Evolutionary conservation across 2,113 vertebrate genomes (phyloP), one percentile per base, ranked within the genome.

Genomic region (Osmerus eperlanus): DNA sequence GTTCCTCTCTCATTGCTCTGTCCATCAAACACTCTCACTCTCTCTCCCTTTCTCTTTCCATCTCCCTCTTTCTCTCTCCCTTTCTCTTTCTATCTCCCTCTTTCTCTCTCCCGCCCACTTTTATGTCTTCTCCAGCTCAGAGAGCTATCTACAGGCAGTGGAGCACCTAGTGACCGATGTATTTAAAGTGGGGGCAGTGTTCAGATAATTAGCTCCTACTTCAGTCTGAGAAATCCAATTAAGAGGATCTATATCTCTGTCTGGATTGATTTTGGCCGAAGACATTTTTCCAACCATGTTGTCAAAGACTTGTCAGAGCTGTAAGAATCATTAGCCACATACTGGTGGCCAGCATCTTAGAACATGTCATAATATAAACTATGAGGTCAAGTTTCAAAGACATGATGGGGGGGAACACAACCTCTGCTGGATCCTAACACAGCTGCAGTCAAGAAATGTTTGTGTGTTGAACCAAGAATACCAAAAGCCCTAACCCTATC

Each of bases 171-270:
- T 83, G 74, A 86, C 23, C 41, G 67, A 81, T 76, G 78, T 77
- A 56, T 75, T 75, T 72, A 77, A 83, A 82, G 74, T 77, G 65
- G 18, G 55, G 72, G 72, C 69, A 71, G 62, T 83, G 67, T 81
- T 73, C 76, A 54, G 76, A 84, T 87, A 87, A 89, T 84, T 81
- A 82, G 78, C 74, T 81, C 32, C 74, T 72, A 21, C 70, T 76
- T 81, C 59, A 77, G 81, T 79, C 78, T 76, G 68, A 83, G 75
- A 82, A 87, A 86, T 80, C 77, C 53, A 82, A 85, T 84, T 74
- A 82, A 82, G 74, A 63, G 29, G 60, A 64, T 64, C 62, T 64
- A 64, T 64, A 64, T 64, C 62, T 64, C 62, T 19, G 58, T 28
- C 66, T 71, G 72, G 66, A 72, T 68, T 36, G 19, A 75, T 74